Evolutionary conservation across 2,888 invertebrate species (phyloP), one percentile per base, ranked within the genome.

Genomic region (Melipona beecheii): DNA sequence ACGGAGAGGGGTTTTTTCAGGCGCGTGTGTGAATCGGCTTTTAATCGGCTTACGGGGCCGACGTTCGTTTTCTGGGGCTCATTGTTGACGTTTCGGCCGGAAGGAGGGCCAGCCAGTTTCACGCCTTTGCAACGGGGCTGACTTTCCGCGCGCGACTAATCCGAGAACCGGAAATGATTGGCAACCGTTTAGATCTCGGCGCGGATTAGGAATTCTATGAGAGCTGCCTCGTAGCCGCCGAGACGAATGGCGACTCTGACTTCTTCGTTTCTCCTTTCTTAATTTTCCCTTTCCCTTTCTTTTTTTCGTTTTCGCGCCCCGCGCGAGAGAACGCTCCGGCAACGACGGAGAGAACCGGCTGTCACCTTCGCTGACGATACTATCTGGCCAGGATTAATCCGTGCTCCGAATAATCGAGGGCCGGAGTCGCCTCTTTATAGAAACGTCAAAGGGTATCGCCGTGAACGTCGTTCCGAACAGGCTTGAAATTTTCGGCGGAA

Each of bases 81-180:
- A 86, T 90, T 87, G 86, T 91, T 49, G 85, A 65, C 73, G 75
- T 80, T 36, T 31, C 27, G 52, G 36, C 62, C 78, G 78, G 81
- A 87, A 80, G 84, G 62, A 24, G 31, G 52, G 31, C 60, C 43
- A 50, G 81, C 60, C 86, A 88, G 89, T 92, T 92, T 91, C 91
- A 91, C 90, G 91, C 88, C 86, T 89, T 86, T 86, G 64, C 15
- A 70, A 71, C 75, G 85, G 78, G 21, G 27, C 78, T 78, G 90
- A 89, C 90, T 90, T 89, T 90, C 81, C 85, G 87, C 90, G 90
- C 89, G 86, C 90, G 90, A 90, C 91, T 94, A 94, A 94, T 94
- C 94, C 94, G 91, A 94, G 90, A 94, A 94, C 94, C 94, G 94
- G 94, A 94, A 94, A 94, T 94, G 94, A 94, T 94, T 94, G 94